Conservation (phyloP, 2,113 vertebrate species). For the Lagopus muta region DNA sequence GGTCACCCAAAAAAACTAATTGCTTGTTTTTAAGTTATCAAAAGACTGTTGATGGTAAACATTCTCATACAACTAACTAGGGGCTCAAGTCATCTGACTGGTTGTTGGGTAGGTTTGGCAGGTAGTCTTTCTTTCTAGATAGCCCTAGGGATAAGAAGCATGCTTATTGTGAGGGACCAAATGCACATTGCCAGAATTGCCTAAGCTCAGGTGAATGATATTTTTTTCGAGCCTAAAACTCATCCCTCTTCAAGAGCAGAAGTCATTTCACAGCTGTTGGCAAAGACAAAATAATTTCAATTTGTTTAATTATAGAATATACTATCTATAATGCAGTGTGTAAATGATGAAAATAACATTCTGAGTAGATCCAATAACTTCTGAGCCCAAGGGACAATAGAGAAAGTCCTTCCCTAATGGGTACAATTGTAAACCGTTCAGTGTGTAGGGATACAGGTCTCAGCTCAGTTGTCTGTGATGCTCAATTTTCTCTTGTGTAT, state of each 20-base stretch:
- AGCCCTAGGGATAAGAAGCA: background rate
- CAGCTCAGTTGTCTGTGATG: background rate
- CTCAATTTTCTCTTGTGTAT: background rate
- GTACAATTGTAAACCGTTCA: background rate
- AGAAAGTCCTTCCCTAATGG: background rate
- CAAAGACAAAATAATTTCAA: background rate
- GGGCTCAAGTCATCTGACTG: background rate
- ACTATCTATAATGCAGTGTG: background rate
- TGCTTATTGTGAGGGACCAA: accelerated
- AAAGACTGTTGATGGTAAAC: background rate
- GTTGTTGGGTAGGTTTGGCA: background rate
- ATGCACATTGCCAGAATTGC: background rate
- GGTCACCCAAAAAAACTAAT: accelerated
- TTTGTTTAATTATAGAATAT: background rate
- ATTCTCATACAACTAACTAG: no score
- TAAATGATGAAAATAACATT: background rate
- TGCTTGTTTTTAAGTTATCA: background rate
- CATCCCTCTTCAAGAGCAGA: background rate
- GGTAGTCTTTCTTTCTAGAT: background rate
- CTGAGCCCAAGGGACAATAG: accelerated
- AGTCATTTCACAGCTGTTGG: background rate
- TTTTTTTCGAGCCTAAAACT: background rate
- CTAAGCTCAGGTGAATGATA: background rate
- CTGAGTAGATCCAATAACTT: background rate
- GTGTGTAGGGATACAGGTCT: background rate